These are phyloP conservation scores for Octonoba sinensis DNA, from an alignment of 2,888 invertebrate genomes.

Conservation along the genomic window DNA sequence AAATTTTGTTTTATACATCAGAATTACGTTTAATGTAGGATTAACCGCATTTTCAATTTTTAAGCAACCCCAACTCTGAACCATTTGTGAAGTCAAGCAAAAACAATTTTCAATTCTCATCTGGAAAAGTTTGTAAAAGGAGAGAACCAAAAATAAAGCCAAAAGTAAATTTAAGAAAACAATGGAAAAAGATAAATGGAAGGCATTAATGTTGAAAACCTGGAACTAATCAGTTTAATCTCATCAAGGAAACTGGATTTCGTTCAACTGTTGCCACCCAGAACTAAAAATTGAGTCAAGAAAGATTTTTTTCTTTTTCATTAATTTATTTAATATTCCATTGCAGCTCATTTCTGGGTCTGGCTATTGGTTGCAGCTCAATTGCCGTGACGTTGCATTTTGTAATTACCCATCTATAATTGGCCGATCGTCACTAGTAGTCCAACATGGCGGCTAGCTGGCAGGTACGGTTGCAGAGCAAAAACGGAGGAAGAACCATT, in stretches of 20 bases:
- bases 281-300: background rate
- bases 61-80: background rate
- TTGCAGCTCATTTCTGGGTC: background rate
- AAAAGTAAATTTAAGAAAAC: slow-evolving; percentile 19
- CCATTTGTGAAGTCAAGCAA: background rate
- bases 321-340: background rate
- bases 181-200: slow-evolving; percentile 36
- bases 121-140: background rate
- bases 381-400: slow-evolving; percentile 31
- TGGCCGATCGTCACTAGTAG: slow-evolving; percentile 31
- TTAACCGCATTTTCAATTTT: background rate
- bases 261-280: slow-evolving; percentile 14
- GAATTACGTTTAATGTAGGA: too few species aligned
- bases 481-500: slow-evolving; percentile 27
- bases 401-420: slow-evolving; percentile 59
- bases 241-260: slow-evolving; percentile 14
- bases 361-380: background rate
- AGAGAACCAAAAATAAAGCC: background rate
- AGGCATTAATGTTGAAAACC: slow-evolving; percentile 28
- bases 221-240: slow-evolving; percentile 50
- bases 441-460: slow-evolving; percentile 33
- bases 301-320: background rate
- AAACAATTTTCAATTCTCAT: slow-evolving; percentile 18
- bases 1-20: background rate
- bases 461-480: slow-evolving; percentile 12